phyloP scores from a whole-genome alignment of 2,888 invertebrate species.

The Ashinkailepas kermadecensis region DNA sequence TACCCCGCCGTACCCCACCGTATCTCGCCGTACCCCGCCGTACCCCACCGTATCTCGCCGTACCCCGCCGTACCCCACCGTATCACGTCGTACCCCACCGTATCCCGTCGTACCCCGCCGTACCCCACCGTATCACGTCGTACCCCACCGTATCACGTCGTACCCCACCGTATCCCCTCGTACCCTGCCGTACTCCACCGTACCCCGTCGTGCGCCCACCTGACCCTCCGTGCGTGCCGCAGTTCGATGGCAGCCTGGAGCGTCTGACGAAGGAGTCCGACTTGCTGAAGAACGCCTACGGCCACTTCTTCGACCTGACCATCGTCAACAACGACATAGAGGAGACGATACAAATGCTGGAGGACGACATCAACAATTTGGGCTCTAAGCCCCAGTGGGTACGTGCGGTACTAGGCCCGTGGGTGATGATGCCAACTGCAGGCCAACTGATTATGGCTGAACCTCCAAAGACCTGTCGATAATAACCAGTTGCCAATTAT shows the following conservation, averaged over 20 bases:
- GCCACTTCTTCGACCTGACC: slow-evolving; percentile 96
- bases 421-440: no score
- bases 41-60: no score
- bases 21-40: no score
- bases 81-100: not conserved
- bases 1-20: no score
- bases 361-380: slow-evolving; percentile 81
- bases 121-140: slow-evolving; percentile 21
- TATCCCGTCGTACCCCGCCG: no score
- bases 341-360: slow-evolving; percentile 88
- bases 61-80: not conserved
- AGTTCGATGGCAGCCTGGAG: slow-evolving; percentile 98
- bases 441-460: no score
- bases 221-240: slow-evolving; percentile 35
- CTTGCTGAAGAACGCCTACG: slow-evolving; percentile 90
- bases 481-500: no score
- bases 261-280: slow-evolving; percentile 93
- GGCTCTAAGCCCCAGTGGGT: slow-evolving; percentile 89
- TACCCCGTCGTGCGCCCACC: not conserved
- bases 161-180: no score
- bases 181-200: not conserved
- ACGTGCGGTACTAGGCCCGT: not conserved
- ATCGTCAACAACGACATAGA: slow-evolving; percentile 99
- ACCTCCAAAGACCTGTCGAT: no score
- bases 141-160: no score